Percentiles rank a stretch among this genome's conserved stretches.
These are phyloP conservation scores for Thaumetopoea pityocampa DNA, from an alignment of 1,140 invertebrate species.

Conservation along the genomic window DNA sequence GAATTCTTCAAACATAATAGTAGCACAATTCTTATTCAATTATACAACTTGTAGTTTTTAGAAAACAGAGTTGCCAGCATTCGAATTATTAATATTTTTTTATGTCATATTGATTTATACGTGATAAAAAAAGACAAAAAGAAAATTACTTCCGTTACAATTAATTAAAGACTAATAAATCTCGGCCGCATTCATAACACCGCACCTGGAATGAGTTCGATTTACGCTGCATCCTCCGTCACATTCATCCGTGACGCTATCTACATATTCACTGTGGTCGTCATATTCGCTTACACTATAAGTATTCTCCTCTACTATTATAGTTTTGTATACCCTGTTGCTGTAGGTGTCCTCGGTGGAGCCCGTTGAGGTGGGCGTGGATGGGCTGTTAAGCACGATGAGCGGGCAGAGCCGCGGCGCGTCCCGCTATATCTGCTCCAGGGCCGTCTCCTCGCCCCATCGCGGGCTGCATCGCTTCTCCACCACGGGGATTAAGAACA, in stretches of 20 bases:
- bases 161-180: constrained; percentile 29
- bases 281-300: constrained; percentile 33
- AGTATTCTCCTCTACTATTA: constrained; percentile 39
- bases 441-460: constrained; percentile 38
- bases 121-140: too few relatives aligned
- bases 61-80: too few relatives aligned
- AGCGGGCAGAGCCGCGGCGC: constrained; percentile 38
- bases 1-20: too few relatives aligned
- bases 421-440: constrained; percentile 65
- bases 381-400: constrained; percentile 64
- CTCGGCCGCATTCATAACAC: constrained; percentile 29
- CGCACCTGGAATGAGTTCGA: constrained; percentile 62
- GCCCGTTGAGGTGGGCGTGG: constrained; percentile 45
- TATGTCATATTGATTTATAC: too few relatives aligned
- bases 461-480: constrained; percentile 71
- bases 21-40: too few relatives aligned
- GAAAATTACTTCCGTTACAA: too few relatives aligned
- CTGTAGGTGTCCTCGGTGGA: constrained; percentile 51
- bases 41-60: too few relatives aligned
- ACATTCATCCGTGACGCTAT: constrained; percentile 36
- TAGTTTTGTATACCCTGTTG: constrained; percentile 65
- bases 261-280: constrained; percentile 37
- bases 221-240: constrained; percentile 34
- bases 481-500: constrained; percentile 90
- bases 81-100: too few relatives aligned